These are phyloP conservation scores for Stichopus horrens DNA, from an alignment of 53 echinoderm and acorn worm species.

Conservation along the genomic window DNA sequence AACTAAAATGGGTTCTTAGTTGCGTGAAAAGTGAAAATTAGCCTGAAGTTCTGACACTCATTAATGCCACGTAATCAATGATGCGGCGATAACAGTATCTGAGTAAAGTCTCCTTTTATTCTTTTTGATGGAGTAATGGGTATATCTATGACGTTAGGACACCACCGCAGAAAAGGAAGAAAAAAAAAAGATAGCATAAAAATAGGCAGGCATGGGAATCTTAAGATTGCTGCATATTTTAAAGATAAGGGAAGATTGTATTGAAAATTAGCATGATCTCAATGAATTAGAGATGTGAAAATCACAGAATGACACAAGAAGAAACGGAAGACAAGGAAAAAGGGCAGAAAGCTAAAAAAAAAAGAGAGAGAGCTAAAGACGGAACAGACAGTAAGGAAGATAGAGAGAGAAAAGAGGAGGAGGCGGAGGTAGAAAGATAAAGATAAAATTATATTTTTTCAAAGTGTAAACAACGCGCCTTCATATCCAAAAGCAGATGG, in stretches of 20 bases:
- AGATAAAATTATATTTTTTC: background rate
- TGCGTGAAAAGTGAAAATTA: constrained; percentile 48
- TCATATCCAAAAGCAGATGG: no score
- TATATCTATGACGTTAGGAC: constrained; percentile 1
- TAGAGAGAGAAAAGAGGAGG: background rate
- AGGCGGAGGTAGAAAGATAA: background rate
- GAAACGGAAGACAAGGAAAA: no score
- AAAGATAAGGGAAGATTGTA: constrained; percentile 11
- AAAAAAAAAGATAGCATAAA: no score
- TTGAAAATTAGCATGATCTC: constrained; percentile 7
- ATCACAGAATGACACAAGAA: no score
- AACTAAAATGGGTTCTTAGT: constrained; percentile 36
- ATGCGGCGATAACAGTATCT: constrained; percentile 3
- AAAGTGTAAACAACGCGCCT: no score
- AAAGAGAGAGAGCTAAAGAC: background rate
- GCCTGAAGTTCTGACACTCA: constrained; percentile 44
- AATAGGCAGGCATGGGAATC: background rate
- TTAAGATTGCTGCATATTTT: background rate
- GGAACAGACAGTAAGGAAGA: background rate
- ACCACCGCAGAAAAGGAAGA: background rate
- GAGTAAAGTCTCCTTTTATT: constrained; percentile 4
- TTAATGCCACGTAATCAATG: constrained; percentile 41
- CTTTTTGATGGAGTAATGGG: constrained; percentile 1
- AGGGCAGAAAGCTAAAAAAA: background rate
- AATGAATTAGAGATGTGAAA: constrained; percentile 2